Percentiles rank a stretch among this genome's conserved stretches.
Conservation (phyloP, 2,113 vertebrate species). For the Phalacrocorax pelagicus region DNA sequence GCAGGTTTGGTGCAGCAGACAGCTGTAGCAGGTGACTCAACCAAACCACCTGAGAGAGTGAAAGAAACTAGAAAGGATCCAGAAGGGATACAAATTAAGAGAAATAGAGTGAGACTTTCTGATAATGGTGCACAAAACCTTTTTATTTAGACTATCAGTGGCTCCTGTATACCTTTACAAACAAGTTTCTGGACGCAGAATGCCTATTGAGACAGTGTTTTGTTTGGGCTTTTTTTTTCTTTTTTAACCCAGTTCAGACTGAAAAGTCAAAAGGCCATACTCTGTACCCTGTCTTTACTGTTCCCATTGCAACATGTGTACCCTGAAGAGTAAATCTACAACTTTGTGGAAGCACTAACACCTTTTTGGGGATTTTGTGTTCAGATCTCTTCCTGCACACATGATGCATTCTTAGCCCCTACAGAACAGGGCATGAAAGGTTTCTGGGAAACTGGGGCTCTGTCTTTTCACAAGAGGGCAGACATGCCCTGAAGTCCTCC, state of each 20-base stretch:
- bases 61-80: not conserved
- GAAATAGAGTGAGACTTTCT: not conserved
- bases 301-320: not conserved
- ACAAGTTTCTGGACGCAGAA: not conserved
- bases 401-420: not conserved
- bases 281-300: not conserved
- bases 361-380: not conserved
- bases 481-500: not conserved
- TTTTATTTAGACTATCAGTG: not conserved
- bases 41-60: not conserved
- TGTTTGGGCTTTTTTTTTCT: not conserved
- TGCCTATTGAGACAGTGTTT: not conserved
- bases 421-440: not conserved
- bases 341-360: not conserved
- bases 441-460: not conserved
- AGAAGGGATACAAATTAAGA: not conserved
- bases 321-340: not conserved
- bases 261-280: not conserved
- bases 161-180: not conserved
- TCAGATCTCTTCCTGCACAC: not conserved
- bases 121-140: not conserved
- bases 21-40: not conserved
- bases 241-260: not conserved
- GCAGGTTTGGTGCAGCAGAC: not conserved
- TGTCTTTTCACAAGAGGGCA: not conserved